A percentile compares a stretch with the other conserved stretches of the same genome.
phyloP scores from a whole-genome alignment of 2,797 vertebrate species.

The Poeciliopsis infans region DNA sequence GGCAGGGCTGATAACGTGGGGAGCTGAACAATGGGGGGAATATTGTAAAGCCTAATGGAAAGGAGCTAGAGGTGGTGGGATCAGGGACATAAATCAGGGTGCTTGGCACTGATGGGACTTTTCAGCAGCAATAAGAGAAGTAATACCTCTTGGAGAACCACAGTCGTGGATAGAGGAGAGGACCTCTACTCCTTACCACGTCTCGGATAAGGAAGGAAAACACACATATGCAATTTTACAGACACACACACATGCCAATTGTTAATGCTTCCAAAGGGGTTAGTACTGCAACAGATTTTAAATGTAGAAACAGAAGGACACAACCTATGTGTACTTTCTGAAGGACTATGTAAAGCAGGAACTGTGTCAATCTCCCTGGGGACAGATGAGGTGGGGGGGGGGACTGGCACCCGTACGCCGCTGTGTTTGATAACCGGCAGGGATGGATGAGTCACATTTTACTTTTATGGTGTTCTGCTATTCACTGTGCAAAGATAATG shows the following conservation, averaged over 20 bases:
- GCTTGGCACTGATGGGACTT: slow-evolving; percentile 77
- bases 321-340: slow-evolving; percentile 45
- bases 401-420: slow-evolving; percentile 42
- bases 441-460: slow-evolving; percentile 79
- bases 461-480: slow-evolving; percentile 73
- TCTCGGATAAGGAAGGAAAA: slow-evolving; percentile 54
- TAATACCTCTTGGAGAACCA: slow-evolving; percentile 71
- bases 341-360: slow-evolving; percentile 51
- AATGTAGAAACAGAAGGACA: slow-evolving; percentile 8
- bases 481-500: slow-evolving; percentile 78
- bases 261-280: slow-evolving; percentile 44
- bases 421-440: slow-evolving; percentile 63
- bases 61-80: slow-evolving; percentile 74
- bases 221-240: slow-evolving; percentile 11
- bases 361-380: slow-evolving; percentile 49
- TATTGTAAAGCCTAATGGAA: slow-evolving; percentile 81
- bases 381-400: slow-evolving; percentile 26
- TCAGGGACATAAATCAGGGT: slow-evolving; percentile 80
- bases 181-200: slow-evolving; percentile 49
- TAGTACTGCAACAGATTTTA: slow-evolving; percentile 8
- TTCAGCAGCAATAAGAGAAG: slow-evolving; percentile 80
- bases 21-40: slow-evolving; percentile 77
- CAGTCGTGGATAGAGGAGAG: slow-evolving; percentile 44
- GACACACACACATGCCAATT: slow-evolving; percentile 18
- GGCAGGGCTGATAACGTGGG: slow-evolving; percentile 70